A percentile compares a stretch with the other conserved stretches of the same genome.
Conservation (phyloP, 2,113 vertebrate species). For the Sitta europaea region DNA sequence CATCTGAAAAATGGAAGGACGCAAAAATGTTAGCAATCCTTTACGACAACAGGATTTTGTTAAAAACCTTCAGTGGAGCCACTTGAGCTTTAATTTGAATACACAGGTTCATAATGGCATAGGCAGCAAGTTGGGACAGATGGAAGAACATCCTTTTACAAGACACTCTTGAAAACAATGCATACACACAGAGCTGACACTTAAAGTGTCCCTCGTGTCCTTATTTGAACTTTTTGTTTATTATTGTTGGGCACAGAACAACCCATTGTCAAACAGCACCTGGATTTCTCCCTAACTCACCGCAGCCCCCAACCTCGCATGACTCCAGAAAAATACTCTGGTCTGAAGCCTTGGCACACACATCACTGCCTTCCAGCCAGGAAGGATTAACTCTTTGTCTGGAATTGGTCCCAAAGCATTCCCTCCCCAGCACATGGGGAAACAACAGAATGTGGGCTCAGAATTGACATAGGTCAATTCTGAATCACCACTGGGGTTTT, state of each 20-base stretch:
- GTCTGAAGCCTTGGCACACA: not conserved
- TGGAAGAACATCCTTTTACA: not conserved
- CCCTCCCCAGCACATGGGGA: not conserved
- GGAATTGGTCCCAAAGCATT: not conserved
- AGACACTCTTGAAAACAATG: not conserved
- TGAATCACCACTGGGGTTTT: not conserved
- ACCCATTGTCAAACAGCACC: not conserved
- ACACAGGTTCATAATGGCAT: not conserved
- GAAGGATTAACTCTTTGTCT: not conserved
- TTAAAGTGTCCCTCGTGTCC: not conserved
- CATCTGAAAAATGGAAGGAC: not conserved
- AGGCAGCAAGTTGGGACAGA: not conserved
- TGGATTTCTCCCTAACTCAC: not conserved
- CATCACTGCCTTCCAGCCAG: not conserved
- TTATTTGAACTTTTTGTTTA: not conserved
- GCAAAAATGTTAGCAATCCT: not conserved
- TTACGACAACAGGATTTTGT: not conserved
- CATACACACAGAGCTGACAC: not conserved
- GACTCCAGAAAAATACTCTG: not conserved
- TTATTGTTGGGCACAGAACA: not conserved
- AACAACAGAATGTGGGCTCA: not conserved
- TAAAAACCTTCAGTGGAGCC: not conserved
- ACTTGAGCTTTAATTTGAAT: slow-evolving; percentile 1
- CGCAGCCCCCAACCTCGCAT: rapidly evolving
- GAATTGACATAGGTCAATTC: not conserved